A percentile compares a stretch with the other conserved stretches of the same genome.
phyloP scores from a whole-genome alignment of 2,113 vertebrate genomes.

The Ramphastos sulfuratus region DNA sequence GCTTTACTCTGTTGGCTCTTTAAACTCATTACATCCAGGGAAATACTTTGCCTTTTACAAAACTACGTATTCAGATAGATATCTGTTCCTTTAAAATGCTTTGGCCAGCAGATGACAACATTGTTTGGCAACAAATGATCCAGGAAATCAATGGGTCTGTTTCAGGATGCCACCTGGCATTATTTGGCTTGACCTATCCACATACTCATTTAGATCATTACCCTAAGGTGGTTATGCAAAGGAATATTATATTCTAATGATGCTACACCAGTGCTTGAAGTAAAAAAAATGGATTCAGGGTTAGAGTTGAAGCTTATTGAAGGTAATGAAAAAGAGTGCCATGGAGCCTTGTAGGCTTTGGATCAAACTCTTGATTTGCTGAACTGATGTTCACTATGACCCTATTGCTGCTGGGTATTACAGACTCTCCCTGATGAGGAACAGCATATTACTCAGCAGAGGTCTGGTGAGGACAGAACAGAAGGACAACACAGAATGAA shows the following conservation, averaged over 20 bases:
- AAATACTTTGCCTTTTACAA: neutral
- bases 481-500: neutral
- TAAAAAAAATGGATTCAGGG: neutral
- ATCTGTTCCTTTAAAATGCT: neutral
- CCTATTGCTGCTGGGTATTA: neutral
- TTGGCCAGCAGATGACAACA: neutral
- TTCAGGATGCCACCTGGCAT: neutral
- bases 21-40: too few relatives aligned
- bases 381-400: neutral
- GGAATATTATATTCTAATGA: neutral
- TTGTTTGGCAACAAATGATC: neutral
- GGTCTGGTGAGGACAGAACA: neutral
- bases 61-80: neutral
- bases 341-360: neutral
- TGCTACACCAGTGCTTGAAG: neutral
- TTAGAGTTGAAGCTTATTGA: neutral
- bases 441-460: fast-evolving
- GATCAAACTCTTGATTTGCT: neutral
- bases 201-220: neutral
- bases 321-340: slow-evolving; percentile 28
- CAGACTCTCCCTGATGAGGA: neutral
- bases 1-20: too few relatives aligned
- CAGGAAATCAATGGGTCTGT: neutral
- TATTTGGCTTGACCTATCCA: neutral
- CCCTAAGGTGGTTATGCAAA: neutral